phyloP scores from a whole-genome alignment of 2,113 vertebrate species.

The Sander lucioperca region DNA sequence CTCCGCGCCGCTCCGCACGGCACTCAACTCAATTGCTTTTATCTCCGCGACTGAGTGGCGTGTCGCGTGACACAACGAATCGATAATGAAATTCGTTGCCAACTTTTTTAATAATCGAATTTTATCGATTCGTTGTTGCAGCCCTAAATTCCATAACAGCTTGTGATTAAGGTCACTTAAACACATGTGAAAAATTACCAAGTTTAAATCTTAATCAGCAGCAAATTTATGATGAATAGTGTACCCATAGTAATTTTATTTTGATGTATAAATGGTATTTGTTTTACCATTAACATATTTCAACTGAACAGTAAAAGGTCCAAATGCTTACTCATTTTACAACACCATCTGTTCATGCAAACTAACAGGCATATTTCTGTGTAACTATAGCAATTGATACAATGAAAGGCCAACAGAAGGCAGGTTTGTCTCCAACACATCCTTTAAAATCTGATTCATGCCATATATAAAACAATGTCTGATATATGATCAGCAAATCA shows the following conservation, averaged over 20 bases:
- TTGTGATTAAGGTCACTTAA: constrained; percentile 12
- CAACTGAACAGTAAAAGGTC: constrained; percentile 40
- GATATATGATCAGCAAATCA: constrained; percentile 18
- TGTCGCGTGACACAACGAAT: too few relatives aligned
- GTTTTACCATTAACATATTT: constrained; percentile 31
- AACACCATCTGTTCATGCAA: constrained; percentile 47
- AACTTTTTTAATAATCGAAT: too few relatives aligned
- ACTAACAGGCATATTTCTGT: constrained; percentile 34
- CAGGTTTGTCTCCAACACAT: not conserved
- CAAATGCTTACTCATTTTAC: constrained; percentile 49
- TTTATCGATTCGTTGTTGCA: too few relatives aligned
- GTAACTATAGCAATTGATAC: constrained; percentile 18
- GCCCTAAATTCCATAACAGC: constrained; percentile 5
- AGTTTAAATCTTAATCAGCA: constrained; percentile 28
- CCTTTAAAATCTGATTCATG: constrained; percentile 29
- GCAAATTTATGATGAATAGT: constrained; percentile 5
- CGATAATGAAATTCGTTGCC: too few relatives aligned
- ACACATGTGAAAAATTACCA: not conserved
- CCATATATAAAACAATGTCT: not conserved
- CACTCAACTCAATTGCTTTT: too few relatives aligned
- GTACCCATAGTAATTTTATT: constrained; percentile 18
- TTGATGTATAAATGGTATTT: constrained; percentile 18
- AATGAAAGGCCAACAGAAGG: constrained; percentile 21
- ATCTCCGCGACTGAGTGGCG: too few relatives aligned
- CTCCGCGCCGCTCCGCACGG: too few relatives aligned